Evolutionary conservation across 2,888 invertebrate genomes (phyloP).

Genomic region (Platycheirus albimanus): DNA sequence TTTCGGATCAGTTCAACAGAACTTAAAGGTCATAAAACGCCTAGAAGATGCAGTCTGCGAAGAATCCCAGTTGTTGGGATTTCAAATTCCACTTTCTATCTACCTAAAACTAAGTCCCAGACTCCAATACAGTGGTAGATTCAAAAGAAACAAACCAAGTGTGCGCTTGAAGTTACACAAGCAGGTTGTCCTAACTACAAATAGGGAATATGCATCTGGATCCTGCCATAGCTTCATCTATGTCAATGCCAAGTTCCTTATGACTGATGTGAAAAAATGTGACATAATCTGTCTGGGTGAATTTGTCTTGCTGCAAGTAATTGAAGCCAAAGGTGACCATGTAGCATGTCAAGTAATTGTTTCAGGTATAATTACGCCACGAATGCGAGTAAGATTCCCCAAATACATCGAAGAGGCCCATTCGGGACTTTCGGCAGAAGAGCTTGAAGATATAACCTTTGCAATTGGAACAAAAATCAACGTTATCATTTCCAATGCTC

Average conservation of each 20-base stretch:
- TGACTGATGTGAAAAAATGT: conserved; percentile 75
- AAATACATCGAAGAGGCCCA: conserved; percentile 68
- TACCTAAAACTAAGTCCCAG: conserved; percentile 78
- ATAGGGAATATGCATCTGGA: conserved; percentile 75
- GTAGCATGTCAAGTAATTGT: conserved; percentile 76
- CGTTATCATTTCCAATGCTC: conserved; percentile 77
- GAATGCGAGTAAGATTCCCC: conserved; percentile 78
- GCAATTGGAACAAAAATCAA: conserved; percentile 78
- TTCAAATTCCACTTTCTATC: conserved; percentile 77
- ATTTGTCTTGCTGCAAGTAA: conserved; percentile 77
- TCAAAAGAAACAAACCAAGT: conserved; percentile 60
- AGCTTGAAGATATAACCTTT: conserved; percentile 80
- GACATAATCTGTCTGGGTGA: conserved; percentile 79
- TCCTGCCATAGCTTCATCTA: conserved; percentile 75
- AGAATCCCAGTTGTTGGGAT: conserved; percentile 76
- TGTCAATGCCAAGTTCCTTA: conserved; percentile 78
- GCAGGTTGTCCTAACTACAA: conserved; percentile 75
- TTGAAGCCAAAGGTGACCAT: conserved; percentile 38
- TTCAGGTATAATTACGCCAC: conserved; percentile 75
- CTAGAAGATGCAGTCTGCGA: conserved; percentile 77
- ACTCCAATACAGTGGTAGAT: conserved; percentile 77
- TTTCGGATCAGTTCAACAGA: conserved; percentile 76
- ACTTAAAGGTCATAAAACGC: conserved; percentile 76
- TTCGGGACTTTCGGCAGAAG: conserved; percentile 78
- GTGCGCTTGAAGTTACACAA: conserved; percentile 65